Percentiles rank a stretch among this genome's conserved stretches.
These are phyloP conservation scores for Acheta domesticus DNA, from an alignment of 2,888 invertebrate genomes.

Conservation along the genomic window DNA sequence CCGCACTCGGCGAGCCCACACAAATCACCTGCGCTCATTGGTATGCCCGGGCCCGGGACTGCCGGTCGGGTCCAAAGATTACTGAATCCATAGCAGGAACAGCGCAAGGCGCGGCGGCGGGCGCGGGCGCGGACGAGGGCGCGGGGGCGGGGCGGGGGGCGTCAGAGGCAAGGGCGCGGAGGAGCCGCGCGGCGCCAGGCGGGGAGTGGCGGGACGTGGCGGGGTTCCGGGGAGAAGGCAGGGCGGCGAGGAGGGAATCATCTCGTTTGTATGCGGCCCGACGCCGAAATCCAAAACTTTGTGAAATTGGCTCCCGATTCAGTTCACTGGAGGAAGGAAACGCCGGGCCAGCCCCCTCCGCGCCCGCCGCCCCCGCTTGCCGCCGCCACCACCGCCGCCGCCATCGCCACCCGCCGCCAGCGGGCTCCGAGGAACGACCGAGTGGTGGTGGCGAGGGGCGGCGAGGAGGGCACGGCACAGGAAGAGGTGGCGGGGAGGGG, in stretches of 20 bases:
- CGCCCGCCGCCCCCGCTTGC: neutral
- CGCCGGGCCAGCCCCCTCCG: slow-evolving; percentile 40
- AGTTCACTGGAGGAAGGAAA: slow-evolving; percentile 54
- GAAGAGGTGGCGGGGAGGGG: neutral
- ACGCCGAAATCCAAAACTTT: slow-evolving; percentile 52
- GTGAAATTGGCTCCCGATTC: slow-evolving; percentile 56
- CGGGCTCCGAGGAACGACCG: neutral
- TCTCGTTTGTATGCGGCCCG: slow-evolving; percentile 53
- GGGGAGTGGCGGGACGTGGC: neutral
- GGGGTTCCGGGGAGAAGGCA: neutral
- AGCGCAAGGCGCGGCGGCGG: neutral
- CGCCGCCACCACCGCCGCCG: neutral
- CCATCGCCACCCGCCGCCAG: neutral
- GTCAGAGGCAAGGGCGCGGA: neutral
- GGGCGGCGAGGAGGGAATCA: slow-evolving; percentile 42
- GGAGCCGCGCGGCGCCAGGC: slow-evolving; percentile 27
- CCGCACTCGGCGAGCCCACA: slow-evolving; percentile 40
- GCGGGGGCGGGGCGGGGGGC: neutral
- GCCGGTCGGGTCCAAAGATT: slow-evolving; percentile 27
- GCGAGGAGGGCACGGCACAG: neutral
- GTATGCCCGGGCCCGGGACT: slow-evolving; percentile 42
- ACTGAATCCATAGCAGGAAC: slow-evolving; percentile 26
- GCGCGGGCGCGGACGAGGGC: neutral
- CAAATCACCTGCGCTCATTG: slow-evolving; percentile 47
- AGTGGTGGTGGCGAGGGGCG: neutral